A percentile compares a stretch with the other conserved stretches of the same genome.
Conservation (phyloP, 2,797 vertebrate genomes). For the Dendrocincla fuliginosa region DNA sequence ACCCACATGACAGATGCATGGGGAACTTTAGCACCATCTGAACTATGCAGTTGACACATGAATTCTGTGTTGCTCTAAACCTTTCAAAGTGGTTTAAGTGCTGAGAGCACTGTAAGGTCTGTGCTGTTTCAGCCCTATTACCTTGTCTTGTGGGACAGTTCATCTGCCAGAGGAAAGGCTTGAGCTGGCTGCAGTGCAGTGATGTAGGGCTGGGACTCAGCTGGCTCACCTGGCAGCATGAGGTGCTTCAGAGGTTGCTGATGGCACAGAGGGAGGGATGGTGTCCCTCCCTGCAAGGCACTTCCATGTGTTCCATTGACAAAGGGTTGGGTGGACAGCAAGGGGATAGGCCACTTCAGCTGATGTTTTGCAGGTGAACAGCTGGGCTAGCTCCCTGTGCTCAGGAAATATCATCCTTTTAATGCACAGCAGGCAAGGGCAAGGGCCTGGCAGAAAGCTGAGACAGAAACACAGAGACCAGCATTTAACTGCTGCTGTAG, state of each 20-base stretch:
- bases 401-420: neutral
- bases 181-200: neutral
- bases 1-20: neutral
- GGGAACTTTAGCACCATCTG: neutral
- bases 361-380: neutral
- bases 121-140: neutral
- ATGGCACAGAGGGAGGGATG: neutral
- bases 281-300: neutral
- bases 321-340: neutral
- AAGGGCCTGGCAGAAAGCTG: neutral
- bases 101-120: neutral
- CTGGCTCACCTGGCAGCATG: rapidly evolving
- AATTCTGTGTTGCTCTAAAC: neutral
- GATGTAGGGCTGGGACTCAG: neutral
- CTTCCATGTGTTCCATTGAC: neutral
- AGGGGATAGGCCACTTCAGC: rapidly evolving
- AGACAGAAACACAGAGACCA: neutral
- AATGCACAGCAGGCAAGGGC: neutral
- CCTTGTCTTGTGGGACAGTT: neutral
- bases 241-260: neutral
- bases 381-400: neutral
- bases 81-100: neutral
- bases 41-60: rapidly evolving
- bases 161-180: neutral
- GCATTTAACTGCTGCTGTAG: neutral